Evolutionary conservation across 1,140 invertebrate species (phyloP), one percentile per base, ranked within the genome.

Genomic region (Meteorus sp.): DNA sequence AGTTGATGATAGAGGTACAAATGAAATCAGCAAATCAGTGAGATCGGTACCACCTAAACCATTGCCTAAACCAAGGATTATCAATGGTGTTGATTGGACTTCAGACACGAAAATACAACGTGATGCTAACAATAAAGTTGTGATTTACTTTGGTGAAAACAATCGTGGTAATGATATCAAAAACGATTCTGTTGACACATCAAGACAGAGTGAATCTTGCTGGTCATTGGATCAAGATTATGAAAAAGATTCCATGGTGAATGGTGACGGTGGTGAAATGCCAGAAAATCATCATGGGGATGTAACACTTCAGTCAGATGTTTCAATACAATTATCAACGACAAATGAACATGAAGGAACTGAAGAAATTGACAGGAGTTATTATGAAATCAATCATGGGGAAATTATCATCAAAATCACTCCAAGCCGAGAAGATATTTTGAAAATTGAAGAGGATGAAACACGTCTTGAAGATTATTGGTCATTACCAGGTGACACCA

Each of bases 61-160:
- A 31, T 44, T 8, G 69, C 75, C 48, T 63, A 66, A 9, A 65
- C 77, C 11, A 69, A 77, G 22, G 74, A 31, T 19, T 15, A 15
- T 6, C 7, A 54, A 74, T 23, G 61, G 68, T 29, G 0, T 25
- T 17, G 11, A 57, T 51, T 45, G 31, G 35, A 29, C 62, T 8
- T 3, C 77, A 72, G 71, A 79, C 47, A 78, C 81, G 44, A 83
- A 81, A 59, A 62, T 64, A 11, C 67, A 72, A 4, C 70, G 65
- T 29, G 73, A 77, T 31, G 61, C 76, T n/a, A 77, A 81, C 61
- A 86, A 88, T 61, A 87, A 85, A 75, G 86, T 87, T 11, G 85
- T 88, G 37, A 87, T 88, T 58, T 88, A 88, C 67, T 88, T 88
- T 59, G 86, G 86, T 44, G 39, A 62, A 56, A 23, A 64, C n/a